Evolutionary conservation across 2,797 vertebrate genomes (phyloP).

Genomic region (Anguilla pacifica): DNA sequence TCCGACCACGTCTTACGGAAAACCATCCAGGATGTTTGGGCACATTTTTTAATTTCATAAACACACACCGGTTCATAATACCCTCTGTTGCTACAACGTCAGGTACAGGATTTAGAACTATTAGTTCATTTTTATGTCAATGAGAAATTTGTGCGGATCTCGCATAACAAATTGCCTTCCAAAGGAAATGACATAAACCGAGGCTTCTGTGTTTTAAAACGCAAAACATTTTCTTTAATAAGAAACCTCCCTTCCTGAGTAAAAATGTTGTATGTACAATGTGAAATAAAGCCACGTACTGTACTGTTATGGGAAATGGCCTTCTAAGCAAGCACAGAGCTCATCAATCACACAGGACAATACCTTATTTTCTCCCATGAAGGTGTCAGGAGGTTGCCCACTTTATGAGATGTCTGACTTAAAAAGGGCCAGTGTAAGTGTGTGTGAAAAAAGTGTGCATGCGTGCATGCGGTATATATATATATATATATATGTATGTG

Average conservation of each 20-base stretch:
- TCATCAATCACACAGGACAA: slow-evolving; percentile 8
- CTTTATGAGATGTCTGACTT: neutral
- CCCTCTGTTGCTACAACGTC: slow-evolving; percentile 62
- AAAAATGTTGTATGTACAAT: neutral
- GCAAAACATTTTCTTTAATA: neutral
- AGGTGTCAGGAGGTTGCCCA: neutral
- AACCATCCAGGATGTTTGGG: slow-evolving; percentile 68
- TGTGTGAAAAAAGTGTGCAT: neutral
- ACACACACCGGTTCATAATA: slow-evolving; percentile 66
- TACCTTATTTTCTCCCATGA: neutral
- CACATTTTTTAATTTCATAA: slow-evolving; percentile 68
- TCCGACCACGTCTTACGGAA: slow-evolving; percentile 72
- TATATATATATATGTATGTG: neutral
- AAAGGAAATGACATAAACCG: slow-evolving; percentile 62
- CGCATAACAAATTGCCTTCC: slow-evolving; percentile 55
- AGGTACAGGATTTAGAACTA: slow-evolving; percentile 35
- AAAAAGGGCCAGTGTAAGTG: neutral
- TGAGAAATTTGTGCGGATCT: slow-evolving; percentile 12
- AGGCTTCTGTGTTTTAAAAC: slow-evolving; percentile 4
- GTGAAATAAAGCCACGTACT: neutral
- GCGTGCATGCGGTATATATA: neutral
- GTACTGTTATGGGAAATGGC: neutral
- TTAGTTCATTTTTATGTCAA: neutral
- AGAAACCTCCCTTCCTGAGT: neutral
- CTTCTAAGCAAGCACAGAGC: neutral